Conservation (phyloP, 2,113 vertebrate genomes). For the Oncorhynchus kisutch region DNA sequence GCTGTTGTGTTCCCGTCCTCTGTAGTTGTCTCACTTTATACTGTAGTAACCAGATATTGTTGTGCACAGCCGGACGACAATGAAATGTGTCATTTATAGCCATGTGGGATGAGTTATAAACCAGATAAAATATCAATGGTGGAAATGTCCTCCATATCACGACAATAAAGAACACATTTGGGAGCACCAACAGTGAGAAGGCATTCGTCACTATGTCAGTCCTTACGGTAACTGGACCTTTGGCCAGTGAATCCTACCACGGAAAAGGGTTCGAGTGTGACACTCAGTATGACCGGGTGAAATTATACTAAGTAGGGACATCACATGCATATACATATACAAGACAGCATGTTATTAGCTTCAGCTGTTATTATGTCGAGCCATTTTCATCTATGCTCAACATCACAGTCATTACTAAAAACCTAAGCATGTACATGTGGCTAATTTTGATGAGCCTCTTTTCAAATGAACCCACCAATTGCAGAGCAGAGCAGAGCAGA, state of each 20-base stretch:
- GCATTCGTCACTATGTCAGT: slow-evolving; percentile 5
- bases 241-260: slow-evolving; percentile 11
- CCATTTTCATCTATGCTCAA: slow-evolving; percentile 5
- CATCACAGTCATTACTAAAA: not conserved
- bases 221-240: too few species aligned
- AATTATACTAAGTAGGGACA: not conserved
- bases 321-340: not conserved
- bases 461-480: not conserved
- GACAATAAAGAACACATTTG: slow-evolving; percentile 22
- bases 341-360: not conserved
- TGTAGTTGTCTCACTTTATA: not conserved
- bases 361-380: not conserved
- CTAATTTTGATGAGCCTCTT: not conserved
- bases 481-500: not conserved
- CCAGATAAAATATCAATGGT: slow-evolving; percentile 7
- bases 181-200: slow-evolving; percentile 10
- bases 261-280: not conserved
- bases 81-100: not conserved
- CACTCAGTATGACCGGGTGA: slow-evolving; percentile 2
- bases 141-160: slow-evolving; percentile 23
- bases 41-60: not conserved
- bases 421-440: not conserved
- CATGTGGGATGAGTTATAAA: not conserved
- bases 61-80: not conserved
- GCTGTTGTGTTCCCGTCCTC: too few species aligned